These are phyloP conservation scores for Apis laboriosa DNA, from an alignment of 1,140 invertebrate species.

Conservation along the genomic window DNA sequence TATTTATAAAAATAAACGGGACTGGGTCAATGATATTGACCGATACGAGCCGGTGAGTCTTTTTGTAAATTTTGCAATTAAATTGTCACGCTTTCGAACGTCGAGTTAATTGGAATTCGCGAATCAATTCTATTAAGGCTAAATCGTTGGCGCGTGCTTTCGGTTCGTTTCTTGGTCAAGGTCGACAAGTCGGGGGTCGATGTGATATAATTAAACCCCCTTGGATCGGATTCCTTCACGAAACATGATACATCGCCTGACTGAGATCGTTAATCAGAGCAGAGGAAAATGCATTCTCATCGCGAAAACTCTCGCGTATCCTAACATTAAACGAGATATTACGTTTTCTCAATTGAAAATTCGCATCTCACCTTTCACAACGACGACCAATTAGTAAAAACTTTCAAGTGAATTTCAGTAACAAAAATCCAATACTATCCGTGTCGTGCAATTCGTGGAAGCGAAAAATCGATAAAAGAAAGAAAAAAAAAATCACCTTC, in stretches of 20 bases:
- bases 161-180: background rate
- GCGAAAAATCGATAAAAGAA: background rate
- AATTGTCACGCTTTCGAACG: background rate
- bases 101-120: background rate
- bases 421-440: background rate
- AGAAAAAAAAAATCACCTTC: no score
- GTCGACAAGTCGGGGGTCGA: background rate
- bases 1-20: background rate
- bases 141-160: background rate
- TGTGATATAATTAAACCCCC: background rate
- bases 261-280: no score
- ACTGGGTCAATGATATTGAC: background rate
- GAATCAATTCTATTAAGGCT: background rate
- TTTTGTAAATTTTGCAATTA: constrained; percentile 21
- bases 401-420: background rate
- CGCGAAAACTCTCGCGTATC: no score
- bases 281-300: no score
- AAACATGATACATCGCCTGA: no score
- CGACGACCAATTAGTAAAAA: background rate
- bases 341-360: no score
- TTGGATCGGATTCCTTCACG: no score
- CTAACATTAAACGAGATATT: no score
- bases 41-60: background rate
- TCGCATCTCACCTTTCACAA: background rate
- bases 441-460: no score